Conservation (phyloP, 2,888 invertebrate species). For the Nephrotoma appendiculata region DNA sequence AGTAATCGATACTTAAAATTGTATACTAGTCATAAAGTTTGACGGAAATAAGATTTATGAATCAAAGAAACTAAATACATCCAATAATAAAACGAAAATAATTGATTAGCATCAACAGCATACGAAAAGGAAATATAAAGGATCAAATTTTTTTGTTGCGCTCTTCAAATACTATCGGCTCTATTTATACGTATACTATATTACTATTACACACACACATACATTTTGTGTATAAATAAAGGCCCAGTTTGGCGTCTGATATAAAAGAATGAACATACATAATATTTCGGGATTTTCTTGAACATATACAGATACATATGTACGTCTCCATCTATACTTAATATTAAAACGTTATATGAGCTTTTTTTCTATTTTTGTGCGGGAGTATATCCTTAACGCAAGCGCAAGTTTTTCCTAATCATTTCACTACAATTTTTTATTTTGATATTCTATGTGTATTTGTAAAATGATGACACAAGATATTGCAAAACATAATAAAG, state of each 20-base stretch:
- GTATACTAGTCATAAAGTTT: not conserved
- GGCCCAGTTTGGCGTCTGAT: not conserved
- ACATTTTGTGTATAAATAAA: not conserved
- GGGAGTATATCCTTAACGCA: not conserved
- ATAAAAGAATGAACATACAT: not conserved
- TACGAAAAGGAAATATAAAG: not conserved
- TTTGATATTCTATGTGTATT: not conserved
- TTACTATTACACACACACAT: not conserved
- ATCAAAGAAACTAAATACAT: not conserved
- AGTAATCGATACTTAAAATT: not conserved
- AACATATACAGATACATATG: not conserved
- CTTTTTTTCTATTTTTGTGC: not conserved
- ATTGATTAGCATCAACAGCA: not conserved
- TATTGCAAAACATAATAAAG: not conserved
- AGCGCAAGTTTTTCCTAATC: not conserved
- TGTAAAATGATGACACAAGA: not conserved
- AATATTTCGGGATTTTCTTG: not conserved
- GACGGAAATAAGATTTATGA: not conserved
- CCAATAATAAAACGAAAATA: not conserved
- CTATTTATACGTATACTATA: not conserved
- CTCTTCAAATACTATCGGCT: not conserved
- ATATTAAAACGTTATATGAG: not conserved
- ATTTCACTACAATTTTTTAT: not conserved
- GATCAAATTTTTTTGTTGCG: not conserved
- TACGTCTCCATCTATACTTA: not conserved